These are phyloP conservation scores for Trichacis sp. DNA, from an alignment of 2,888 invertebrate species.

Conservation along the genomic window DNA sequence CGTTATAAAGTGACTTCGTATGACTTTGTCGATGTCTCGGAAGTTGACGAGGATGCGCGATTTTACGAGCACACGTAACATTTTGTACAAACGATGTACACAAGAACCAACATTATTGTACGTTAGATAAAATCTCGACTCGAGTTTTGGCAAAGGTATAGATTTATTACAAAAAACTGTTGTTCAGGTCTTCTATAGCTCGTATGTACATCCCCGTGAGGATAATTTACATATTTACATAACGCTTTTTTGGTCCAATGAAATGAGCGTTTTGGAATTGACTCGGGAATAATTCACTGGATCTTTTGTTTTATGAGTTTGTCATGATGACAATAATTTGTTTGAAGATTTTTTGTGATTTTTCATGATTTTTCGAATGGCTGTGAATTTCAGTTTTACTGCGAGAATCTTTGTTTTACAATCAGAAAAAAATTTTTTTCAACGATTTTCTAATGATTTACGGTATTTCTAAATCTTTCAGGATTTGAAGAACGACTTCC, in stretches of 20 bases:
- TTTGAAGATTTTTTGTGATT: too few relatives aligned
- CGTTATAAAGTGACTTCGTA: conserved; percentile 44
- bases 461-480: too few relatives aligned
- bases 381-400: too few relatives aligned
- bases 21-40: neutral
- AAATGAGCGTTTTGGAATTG: too few relatives aligned
- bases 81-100: conserved; percentile 64
- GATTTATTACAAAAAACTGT: conserved; percentile 59
- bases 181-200: conserved; percentile 49
- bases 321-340: too few relatives aligned
- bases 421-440: too few relatives aligned
- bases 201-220: conserved; percentile 49
- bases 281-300: too few relatives aligned
- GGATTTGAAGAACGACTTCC: too few relatives aligned
- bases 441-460: too few relatives aligned
- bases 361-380: too few relatives aligned
- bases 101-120: conserved; percentile 60
- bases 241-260: conserved; percentile 43
- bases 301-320: too few relatives aligned
- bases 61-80: conserved; percentile 46
- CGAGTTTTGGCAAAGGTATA: conserved; percentile 63
- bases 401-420: too few relatives aligned
- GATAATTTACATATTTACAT: conserved; percentile 61
- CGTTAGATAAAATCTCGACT: conserved; percentile 46
- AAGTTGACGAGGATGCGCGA: neutral